Evolutionary conservation across 2,797 vertebrate genomes (phyloP).

Genomic region (Myotis vivesi): DNA sequence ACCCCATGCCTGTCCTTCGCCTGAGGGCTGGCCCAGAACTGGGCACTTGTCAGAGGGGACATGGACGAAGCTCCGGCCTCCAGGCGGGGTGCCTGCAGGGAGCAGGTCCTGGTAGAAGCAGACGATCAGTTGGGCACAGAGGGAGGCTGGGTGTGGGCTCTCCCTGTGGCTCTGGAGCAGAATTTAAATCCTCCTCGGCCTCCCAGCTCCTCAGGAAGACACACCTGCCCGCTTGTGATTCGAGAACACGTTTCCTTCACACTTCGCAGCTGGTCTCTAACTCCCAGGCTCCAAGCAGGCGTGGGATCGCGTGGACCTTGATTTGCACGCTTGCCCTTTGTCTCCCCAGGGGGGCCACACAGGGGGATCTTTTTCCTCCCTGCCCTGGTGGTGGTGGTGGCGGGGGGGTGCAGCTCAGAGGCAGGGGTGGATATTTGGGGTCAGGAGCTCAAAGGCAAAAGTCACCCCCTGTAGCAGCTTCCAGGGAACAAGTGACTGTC

Average conservation of each 20-base stretch:
- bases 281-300: not conserved
- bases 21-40: not conserved
- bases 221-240: rapidly evolving
- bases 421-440: not conserved
- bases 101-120: not conserved
- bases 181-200: not conserved
- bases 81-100: not conserved
- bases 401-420: not conserved
- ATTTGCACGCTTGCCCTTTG: not conserved
- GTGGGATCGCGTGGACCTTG: rapidly evolving
- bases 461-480: not conserved
- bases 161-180: rapidly evolving
- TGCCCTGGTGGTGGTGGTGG: not conserved
- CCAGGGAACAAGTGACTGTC: not conserved
- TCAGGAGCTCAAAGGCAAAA: not conserved
- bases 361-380: too few relatives aligned
- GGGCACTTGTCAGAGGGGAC: not conserved
- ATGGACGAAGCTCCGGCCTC: not conserved
- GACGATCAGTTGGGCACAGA: rapidly evolving
- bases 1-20: not conserved
- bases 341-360: rapidly evolving
- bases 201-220: not conserved
- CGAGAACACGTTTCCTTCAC: not conserved
- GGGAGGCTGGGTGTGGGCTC: not conserved
- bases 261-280: not conserved